Evolutionary conservation across 2,113 vertebrate species (phyloP), one percentile per base, ranked within the genome.

Genomic region (Lampris incognitus): DNA sequence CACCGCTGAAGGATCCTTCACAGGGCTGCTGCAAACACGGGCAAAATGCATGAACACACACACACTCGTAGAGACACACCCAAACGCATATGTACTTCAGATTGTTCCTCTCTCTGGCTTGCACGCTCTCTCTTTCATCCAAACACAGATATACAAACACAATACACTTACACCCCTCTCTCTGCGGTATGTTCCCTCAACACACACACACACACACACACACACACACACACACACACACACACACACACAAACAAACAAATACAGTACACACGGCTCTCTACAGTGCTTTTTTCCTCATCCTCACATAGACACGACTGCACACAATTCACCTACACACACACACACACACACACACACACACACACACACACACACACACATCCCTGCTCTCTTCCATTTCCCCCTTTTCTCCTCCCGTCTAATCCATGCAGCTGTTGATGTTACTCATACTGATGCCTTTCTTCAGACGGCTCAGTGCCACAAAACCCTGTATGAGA

Each of bases 361-460:
- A 68, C 65, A 44, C 54, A 76, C 50, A 63, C 3, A 63, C 65
- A 44, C 77, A 36, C 69, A 54, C 77, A 64, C 65, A 69, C 40
- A 74, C 54, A 68, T 24, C 50, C 49, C 77, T 76, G 70, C 74
- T 57, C 74, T 59, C 65, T 37, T 68, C 62, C 49, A 62, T 77
- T 65, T 67, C 52, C 67, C 48, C 75, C 77, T 85, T 74, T 83
- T 85, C 81, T 79, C 85, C 82, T 75, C 38, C 38, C 65, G 60
- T 85, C n/a, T 90, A 89, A 90, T 90, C 87, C 88, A 54, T 85
- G 87, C 90, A 91, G 90, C 91, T 92, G 90, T 88, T 91, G 84
- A 77, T 88, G 81, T 87, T 80, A 83, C 87, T 90, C 87, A 87
- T 67, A 73, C 78, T 65, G 63, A 69, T 68, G 72, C 78, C 81